Percentiles rank a stretch among this genome's conserved stretches.
phyloP scores from a whole-genome alignment of 2,113 vertebrate genomes.

The Dasyornis broadbenti region DNA sequence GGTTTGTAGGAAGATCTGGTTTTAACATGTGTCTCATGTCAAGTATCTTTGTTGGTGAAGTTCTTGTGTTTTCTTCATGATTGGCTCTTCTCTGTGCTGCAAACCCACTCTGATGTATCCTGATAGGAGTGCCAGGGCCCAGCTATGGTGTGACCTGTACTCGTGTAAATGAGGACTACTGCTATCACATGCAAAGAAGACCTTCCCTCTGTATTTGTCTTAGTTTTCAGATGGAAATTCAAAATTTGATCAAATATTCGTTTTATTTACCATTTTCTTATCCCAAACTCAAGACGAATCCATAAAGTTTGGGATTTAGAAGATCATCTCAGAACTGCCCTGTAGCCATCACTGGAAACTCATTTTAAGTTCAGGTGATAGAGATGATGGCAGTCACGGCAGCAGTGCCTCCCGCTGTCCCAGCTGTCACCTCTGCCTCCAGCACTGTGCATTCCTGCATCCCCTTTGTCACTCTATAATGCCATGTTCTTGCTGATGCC shows the following conservation, averaged over 20 bases:
- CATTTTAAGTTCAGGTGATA: background rate
- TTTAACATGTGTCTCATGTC: background rate
- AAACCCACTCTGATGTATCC: background rate
- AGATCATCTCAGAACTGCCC: background rate
- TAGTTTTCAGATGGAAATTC: background rate
- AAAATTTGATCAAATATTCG: background rate
- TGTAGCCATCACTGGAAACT: background rate
- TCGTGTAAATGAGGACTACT: background rate
- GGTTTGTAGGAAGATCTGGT: background rate
- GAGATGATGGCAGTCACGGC: background rate
- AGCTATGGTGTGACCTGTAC: background rate
- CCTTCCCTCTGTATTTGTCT: background rate
- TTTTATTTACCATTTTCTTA: background rate
- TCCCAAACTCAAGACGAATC: background rate
- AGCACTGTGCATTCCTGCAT: background rate
- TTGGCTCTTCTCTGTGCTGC: background rate
- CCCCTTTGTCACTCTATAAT: background rate
- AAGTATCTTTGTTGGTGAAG: background rate
- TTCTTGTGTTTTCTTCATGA: background rate
- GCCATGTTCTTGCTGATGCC: background rate
- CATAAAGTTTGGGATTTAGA: background rate
- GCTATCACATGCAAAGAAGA: background rate
- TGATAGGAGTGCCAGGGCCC: background rate
- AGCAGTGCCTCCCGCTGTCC: background rate
- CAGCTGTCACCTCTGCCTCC: background rate